Evolutionary conservation across 2,888 invertebrate species (phyloP).

Genomic region (Cephus rjabovi): DNA sequence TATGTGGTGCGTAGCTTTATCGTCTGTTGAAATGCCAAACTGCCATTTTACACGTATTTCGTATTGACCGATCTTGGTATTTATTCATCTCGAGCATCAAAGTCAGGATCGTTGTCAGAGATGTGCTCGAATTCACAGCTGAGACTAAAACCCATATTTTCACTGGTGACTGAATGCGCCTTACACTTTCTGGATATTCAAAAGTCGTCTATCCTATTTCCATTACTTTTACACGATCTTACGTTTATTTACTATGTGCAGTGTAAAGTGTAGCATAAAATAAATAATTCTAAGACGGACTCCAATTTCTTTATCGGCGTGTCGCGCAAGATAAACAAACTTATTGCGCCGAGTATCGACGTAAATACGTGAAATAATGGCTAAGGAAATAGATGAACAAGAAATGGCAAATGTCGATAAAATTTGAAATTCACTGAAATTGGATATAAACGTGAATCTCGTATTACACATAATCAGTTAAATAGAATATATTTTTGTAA

Average conservation of each 20-base stretch:
- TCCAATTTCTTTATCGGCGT: not conserved
- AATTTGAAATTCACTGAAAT: not conserved
- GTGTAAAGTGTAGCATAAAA: not conserved
- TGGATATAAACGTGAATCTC: too few species aligned
- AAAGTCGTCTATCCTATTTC: not conserved
- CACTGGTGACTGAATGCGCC: not conserved
- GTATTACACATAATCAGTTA: too few species aligned
- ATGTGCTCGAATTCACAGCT: not conserved
- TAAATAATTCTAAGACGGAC: not conserved
- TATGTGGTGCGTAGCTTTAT: not conserved
- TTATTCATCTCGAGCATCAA: not conserved
- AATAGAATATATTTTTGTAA: too few species aligned
- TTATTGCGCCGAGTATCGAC: too few species aligned
- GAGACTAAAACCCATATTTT: not conserved
- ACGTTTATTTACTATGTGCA: not conserved
- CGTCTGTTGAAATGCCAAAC: not conserved
- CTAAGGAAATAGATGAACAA: not conserved
- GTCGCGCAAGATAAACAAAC: not conserved
- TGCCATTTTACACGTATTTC: not conserved
- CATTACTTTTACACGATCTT: not conserved
- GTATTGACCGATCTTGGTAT: not conserved
- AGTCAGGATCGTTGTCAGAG: not conserved
- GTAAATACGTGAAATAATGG: not conserved
- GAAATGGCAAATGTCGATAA: not conserved
- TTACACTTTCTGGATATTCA: not conserved